These are phyloP conservation scores for Drosophila bipectinata DNA, from an alignment of 1,140 invertebrate genomes.

Conservation along the genomic window DNA sequence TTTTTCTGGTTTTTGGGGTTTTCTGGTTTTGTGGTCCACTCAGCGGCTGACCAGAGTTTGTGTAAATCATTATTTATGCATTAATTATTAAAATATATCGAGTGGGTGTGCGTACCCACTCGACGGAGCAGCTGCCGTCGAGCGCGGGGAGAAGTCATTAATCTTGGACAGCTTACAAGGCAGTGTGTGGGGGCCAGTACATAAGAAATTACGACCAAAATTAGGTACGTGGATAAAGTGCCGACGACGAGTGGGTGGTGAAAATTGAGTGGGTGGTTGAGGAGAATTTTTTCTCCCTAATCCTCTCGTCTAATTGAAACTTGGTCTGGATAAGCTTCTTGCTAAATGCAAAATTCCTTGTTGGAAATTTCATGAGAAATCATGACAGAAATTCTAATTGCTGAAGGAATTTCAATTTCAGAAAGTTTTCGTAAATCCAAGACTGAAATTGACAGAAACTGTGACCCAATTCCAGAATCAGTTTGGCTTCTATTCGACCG, in stretches of 20 bases:
- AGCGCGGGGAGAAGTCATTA: conserved; percentile 33
- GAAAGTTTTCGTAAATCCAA: conserved; percentile 32
- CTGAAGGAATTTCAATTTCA: conserved; percentile 33
- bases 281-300: neutral
- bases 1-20: conserved; percentile 25
- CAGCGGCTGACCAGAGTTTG: conserved; percentile 42
- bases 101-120: conserved; percentile 18
- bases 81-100: conserved; percentile 67
- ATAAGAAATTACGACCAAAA: conserved; percentile 41
- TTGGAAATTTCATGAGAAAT: conserved; percentile 33
- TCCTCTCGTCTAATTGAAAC: conserved; percentile 32
- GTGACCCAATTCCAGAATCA: conserved; percentile 10
- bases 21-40: conserved; percentile 18
- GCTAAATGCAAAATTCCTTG: conserved; percentile 16
- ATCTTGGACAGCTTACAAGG: conserved; percentile 42
- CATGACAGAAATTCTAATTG: conserved; percentile 43
- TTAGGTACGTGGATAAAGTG: conserved; percentile 34
- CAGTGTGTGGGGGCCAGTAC: conserved; percentile 30
- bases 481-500: conserved; percentile 12
- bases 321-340: conserved; percentile 17
- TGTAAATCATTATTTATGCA: conserved; percentile 71
- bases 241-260: conserved; percentile 5
- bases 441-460: conserved; percentile 31
- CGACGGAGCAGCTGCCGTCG: conserved; percentile 13
- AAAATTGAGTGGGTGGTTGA: conserved; percentile 1